These are phyloP conservation scores for Cyclopterus lumpus DNA, from an alignment of 2,797 vertebrate species.

Conservation along the genomic window DNA sequence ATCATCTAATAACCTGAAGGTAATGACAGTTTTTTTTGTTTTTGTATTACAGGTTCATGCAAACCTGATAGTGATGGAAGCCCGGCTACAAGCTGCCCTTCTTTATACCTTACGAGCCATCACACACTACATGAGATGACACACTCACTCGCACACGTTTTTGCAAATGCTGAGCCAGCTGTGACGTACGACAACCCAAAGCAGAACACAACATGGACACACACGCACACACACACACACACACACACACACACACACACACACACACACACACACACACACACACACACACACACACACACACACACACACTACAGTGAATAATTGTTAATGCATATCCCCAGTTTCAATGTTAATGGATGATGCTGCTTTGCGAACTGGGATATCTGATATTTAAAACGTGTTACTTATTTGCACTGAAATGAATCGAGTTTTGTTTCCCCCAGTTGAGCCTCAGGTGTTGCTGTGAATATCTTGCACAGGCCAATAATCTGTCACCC, in stretches of 20 bases:
- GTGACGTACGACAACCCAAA: slow-evolving; percentile 39
- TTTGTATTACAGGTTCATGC: slow-evolving; percentile 80
- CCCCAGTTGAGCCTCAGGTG: slow-evolving; percentile 36
- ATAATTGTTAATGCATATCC: slow-evolving; percentile 59
- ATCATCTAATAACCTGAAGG: slow-evolving; percentile 27
- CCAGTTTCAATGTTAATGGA: slow-evolving; percentile 70
- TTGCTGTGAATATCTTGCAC: slow-evolving; percentile 50
- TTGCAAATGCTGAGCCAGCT: slow-evolving; percentile 75
- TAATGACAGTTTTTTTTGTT: slow-evolving; percentile 6
- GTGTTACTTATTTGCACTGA: slow-evolving; percentile 73
- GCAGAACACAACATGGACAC: slow-evolving; percentile 24
- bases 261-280: slow-evolving; percentile 27
- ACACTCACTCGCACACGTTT: background rate
- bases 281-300: slow-evolving; percentile 27
- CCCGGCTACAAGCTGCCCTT: slow-evolving; percentile 83
- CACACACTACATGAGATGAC: slow-evolving; percentile 86
- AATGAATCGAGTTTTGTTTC: slow-evolving; percentile 41
- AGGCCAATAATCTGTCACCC: slow-evolving; percentile 2
- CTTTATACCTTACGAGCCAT: slow-evolving; percentile 85
- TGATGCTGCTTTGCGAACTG: slow-evolving; percentile 65
- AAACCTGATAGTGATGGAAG: slow-evolving; percentile 85
- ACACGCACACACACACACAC: slow-evolving; percentile 27
- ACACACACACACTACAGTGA: slow-evolving; percentile 51
- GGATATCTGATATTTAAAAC: slow-evolving; percentile 55
- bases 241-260: slow-evolving; percentile 39